Evolutionary conservation across 2,888 invertebrate species (phyloP).

Genomic region (Chaitophorus viminalis): DNA sequence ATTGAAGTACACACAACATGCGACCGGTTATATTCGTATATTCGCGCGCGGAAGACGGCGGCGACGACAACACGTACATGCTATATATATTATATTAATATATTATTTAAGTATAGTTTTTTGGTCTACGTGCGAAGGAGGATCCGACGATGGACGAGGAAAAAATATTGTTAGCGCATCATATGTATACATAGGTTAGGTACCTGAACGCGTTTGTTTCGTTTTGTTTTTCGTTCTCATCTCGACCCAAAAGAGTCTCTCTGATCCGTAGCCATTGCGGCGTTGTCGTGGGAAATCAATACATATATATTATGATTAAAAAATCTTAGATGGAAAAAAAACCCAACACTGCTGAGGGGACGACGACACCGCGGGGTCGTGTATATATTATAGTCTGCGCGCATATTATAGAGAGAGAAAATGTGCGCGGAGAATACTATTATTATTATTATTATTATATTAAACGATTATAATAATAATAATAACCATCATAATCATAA

Average conservation of each 20-base stretch:
- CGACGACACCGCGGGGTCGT: background rate
- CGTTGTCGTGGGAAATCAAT: conserved; percentile 51
- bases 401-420: background rate
- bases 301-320: background rate
- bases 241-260: background rate
- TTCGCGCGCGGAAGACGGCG: background rate
- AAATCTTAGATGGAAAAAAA: too few relatives aligned
- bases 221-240: background rate
- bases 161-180: background rate
- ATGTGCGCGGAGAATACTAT: conserved; percentile 16
- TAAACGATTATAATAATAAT: conserved; percentile 25
- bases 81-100: background rate
- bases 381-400: background rate
- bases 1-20: background rate
- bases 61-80: background rate
- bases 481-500: conserved; percentile 47
- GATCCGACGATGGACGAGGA: background rate
- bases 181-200: too few relatives aligned
- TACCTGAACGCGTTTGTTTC: background rate
- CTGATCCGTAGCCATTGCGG: background rate
- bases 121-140: background rate
- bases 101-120: background rate
- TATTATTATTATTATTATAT: conserved; percentile 15
- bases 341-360: background rate
- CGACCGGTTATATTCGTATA: conserved; percentile 44